Evolutionary conservation across 92 coral and sea anemone species (phyloP).

Genomic region (Phenganax subtilis): DNA sequence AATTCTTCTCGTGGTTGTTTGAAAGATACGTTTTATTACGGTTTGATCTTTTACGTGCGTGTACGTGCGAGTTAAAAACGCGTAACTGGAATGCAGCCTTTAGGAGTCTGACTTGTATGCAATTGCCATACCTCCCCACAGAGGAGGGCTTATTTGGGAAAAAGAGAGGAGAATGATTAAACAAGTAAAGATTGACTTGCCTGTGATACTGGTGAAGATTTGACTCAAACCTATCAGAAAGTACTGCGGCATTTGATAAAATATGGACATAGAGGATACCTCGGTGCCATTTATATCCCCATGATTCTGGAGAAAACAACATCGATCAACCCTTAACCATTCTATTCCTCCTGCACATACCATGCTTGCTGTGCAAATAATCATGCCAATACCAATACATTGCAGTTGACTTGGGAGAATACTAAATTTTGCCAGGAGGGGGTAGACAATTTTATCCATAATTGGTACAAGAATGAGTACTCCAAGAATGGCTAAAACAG

Average conservation of each 20-base stretch:
- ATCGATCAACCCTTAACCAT: constrained; percentile 27
- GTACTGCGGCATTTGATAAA: constrained; percentile 89
- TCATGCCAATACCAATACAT: constrained; percentile 81
- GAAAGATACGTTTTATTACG: no score
- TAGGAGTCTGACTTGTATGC: background rate
- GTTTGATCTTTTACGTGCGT: no score
- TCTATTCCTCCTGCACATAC: constrained; percentile 77
- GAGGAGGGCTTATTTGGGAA: no score
- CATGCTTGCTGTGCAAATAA: constrained; percentile 73
- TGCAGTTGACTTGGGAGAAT: constrained; percentile 66
- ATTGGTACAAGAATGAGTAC: constrained; percentile 71
- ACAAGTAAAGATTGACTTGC: constrained; percentile 32
- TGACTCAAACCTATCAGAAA: constrained; percentile 81
- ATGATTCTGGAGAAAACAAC: background rate
- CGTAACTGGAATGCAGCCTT: no score
- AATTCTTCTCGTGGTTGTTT: no score
- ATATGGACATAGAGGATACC: constrained; percentile 62
- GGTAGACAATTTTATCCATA: constrained; percentile 77
- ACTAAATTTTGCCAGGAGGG: constrained; percentile 55
- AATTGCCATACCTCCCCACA: background rate
- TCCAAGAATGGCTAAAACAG: constrained; percentile 50
- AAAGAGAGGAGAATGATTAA: background rate
- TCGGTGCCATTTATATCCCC: constrained; percentile 11
- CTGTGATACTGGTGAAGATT: constrained; percentile 72
- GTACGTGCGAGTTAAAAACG: no score